Base-by-base conservation (phyloP, 2,888 invertebrate genomes). In the Eudiplozoon nipponicum region DNA sequence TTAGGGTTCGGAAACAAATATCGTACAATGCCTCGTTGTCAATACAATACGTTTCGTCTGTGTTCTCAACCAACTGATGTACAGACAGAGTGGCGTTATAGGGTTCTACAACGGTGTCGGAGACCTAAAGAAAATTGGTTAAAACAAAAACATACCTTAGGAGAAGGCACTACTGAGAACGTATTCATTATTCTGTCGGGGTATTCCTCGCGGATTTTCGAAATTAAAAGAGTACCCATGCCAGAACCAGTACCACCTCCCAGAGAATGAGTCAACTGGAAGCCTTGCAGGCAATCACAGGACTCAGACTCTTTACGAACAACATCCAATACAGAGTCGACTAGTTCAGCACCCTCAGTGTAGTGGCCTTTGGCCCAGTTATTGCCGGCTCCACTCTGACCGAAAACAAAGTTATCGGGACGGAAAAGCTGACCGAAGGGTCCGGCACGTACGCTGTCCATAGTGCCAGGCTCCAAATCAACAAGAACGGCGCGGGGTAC, bases 391-490 rank as follows among this genome's bases (percentile, higher is more conserved):
- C 64, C 80, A 33, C 51, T 51, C 44, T 54, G 53, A n/a, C 49
- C 77, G 57, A 77, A 78, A 13, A 80, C 74, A 57, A 77, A 81
- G 62, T 80, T 81, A 62, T 81, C 78, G 7, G 78, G 80, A 45
- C 77, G 65, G 66, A 77, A 78, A 52, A 80, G 72, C 57, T 77
- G 69, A 7, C 75, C 75, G 60, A 74, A 78, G 3, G 77, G 74
- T 40, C 78, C 77, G 1, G 76, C 74, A 45, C 78, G 68, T 46
- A 81, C 78, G 0, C 77, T 74, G 61, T 81, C 80, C 78, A 81
- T 80, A 49, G 78, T 80, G 49, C 80, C 80, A 35, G 80, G 80
- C 61, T 81, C 80, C 54, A 81, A 63, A 55, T 81, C 80, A 47
- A 81, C 74, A 44, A 81, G 67, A 55, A 81, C 71, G 51, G 78